Conservation (phyloP, 2,113 vertebrate species). For the Ifrita kowaldi region DNA sequence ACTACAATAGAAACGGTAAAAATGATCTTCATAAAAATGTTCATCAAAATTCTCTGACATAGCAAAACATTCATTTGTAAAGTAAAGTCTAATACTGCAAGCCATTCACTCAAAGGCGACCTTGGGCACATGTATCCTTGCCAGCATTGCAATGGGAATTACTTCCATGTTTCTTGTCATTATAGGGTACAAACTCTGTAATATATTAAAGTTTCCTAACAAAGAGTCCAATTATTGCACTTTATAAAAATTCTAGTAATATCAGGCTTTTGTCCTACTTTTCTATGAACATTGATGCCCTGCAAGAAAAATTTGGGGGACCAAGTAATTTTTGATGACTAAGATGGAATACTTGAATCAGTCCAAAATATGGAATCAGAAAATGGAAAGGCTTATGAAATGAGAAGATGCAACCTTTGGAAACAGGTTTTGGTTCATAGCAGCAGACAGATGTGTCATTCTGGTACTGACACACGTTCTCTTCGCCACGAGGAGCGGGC, state of each 20-base stretch:
- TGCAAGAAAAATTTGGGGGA: constrained; percentile 40
- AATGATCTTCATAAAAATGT: constrained; percentile 71
- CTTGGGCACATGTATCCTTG: neutral
- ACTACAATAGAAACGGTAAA: constrained; percentile 72
- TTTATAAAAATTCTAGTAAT: constrained; percentile 64
- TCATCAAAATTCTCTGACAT: constrained; percentile 70
- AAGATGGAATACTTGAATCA: neutral
- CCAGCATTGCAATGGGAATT: constrained; percentile 32
- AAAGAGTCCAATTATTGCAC: constrained; percentile 72
- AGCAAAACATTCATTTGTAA: constrained; percentile 73
- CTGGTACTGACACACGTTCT: neutral
- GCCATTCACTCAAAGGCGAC: constrained; percentile 23
- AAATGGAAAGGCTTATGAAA: neutral
- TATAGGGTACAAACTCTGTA: constrained; percentile 54
- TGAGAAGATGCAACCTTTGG: neutral
- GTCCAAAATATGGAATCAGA: constrained; percentile 36
- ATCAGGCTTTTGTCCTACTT: constrained; percentile 68
- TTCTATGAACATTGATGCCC: constrained; percentile 33
- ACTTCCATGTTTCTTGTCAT: constrained; percentile 20
- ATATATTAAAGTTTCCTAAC: constrained; percentile 67
- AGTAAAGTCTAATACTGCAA: constrained; percentile 50
- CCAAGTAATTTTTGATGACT: neutral
- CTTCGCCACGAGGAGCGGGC: neutral
- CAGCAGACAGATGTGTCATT: neutral
- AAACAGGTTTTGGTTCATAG: neutral